Evolutionary conservation across 2,888 invertebrate species (phyloP).

Genomic region (Apodemia mormo): DNA sequence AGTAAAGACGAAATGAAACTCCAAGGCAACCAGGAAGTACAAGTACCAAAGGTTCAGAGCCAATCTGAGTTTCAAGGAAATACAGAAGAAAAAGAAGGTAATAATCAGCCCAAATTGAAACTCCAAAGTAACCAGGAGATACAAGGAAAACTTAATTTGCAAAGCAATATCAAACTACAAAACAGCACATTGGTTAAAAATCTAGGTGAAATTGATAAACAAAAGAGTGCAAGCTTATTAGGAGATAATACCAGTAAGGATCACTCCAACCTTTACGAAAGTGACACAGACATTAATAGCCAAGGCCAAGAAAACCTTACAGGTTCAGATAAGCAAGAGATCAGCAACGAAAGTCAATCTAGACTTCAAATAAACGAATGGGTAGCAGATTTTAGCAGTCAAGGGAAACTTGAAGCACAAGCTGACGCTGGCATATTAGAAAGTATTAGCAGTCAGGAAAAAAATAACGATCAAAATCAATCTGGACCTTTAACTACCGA

Average conservation of each 20-base stretch:
- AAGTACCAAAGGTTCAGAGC: too few species aligned
- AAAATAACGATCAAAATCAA: neutral
- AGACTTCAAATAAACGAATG: neutral
- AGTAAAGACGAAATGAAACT: neutral
- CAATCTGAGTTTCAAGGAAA: neutral
- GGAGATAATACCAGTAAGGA: neutral
- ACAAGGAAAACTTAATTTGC: too few species aligned
- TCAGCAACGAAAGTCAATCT: neutral
- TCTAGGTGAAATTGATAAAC: neutral
- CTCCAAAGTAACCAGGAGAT: neutral
- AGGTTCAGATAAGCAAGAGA: neutral
- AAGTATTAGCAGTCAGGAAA: neutral
- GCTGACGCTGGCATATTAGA: too few species aligned
- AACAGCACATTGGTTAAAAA: neutral
- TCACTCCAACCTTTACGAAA: too few species aligned
- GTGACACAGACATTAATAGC: too few species aligned
- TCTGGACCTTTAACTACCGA: neutral
- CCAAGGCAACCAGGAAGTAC: too few species aligned
- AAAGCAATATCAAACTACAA: neutral
- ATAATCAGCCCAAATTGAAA: too few species aligned
- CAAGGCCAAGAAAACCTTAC: neutral
- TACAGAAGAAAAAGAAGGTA: too few species aligned
- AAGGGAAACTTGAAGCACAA: neutral
- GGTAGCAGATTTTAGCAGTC: neutral
- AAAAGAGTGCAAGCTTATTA: neutral